Evolutionary conservation across 2,113 vertebrate genomes (phyloP).

Genomic region (Corythoichthys intestinalis): DNA sequence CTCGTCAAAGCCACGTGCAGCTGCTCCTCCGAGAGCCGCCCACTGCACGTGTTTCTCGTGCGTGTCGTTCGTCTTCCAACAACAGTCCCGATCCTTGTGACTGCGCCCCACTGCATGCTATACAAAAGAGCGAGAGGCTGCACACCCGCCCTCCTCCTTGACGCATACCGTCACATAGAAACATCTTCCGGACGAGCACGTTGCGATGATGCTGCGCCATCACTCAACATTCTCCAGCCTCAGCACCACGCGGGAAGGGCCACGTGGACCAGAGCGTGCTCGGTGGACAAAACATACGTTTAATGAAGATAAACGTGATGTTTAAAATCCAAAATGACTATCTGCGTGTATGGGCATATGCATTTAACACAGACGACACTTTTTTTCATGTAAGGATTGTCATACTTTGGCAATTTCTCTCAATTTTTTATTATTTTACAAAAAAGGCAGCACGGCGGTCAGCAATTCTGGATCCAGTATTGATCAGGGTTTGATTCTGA

Average conservation of each 20-base stretch:
- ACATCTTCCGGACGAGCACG: slow-evolving; percentile 24
- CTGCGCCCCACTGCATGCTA: slow-evolving; percentile 12
- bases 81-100: slow-evolving; percentile 28
- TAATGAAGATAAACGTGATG: not conserved
- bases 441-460: too few species aligned
- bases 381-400: too few species aligned
- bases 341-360: not conserved
- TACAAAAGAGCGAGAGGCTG: not conserved
- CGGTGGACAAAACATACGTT: slow-evolving; percentile 2
- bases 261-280: slow-evolving; percentile 47
- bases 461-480: too few species aligned
- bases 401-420: too few species aligned
- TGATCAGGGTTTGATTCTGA: too few species aligned
- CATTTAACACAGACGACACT: too few species aligned
- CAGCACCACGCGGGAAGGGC: slow-evolving; percentile 39
- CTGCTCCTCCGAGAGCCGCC: slow-evolving; percentile 52
- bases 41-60: slow-evolving; percentile 67
- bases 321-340: not conserved
- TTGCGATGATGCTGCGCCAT: slow-evolving; percentile 33
- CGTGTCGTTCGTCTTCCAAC: slow-evolving; percentile 20
- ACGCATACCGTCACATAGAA: slow-evolving; percentile 27
- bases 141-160: not conserved
- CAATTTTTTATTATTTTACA: too few species aligned
- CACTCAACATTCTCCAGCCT: slow-evolving; percentile 26
- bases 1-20: slow-evolving; percentile 69